Conservation (phyloP, 2,113 vertebrate species). For the Hippocampus guttulatus region DNA sequence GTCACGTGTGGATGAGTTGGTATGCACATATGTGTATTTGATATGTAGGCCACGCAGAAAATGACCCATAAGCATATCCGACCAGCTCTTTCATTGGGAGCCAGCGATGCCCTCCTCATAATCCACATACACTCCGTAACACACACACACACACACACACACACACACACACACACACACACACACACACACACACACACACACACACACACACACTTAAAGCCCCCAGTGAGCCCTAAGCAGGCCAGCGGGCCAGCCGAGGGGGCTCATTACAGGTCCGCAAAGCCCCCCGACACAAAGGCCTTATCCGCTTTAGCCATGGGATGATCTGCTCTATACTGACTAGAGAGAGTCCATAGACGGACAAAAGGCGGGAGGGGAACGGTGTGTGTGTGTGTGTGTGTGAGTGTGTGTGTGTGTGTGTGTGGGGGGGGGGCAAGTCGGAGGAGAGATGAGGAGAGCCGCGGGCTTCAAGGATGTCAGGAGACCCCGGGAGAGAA, state of each 20-base stretch:
- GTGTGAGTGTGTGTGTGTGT: too few relatives aligned
- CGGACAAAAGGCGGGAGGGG: constrained; percentile 77
- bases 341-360: constrained; percentile 99
- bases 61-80: constrained; percentile 95
- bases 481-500: constrained; percentile 83
- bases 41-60: constrained; percentile 89
- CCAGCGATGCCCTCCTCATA: constrained; percentile 76
- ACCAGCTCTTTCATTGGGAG: constrained; percentile 88
- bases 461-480: constrained; percentile 92
- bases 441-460: constrained; percentile 63
- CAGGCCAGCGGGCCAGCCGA: constrained; percentile 89
- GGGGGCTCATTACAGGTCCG: constrained; percentile 98
- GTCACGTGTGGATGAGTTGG: constrained; percentile 23
- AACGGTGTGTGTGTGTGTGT: constrained; percentile 6
- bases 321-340: constrained; percentile 98
- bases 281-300: constrained; percentile 95
- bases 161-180: constrained; percentile 21
- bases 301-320: constrained; percentile 93
- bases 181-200: constrained; percentile 53
- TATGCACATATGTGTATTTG: constrained; percentile 50
- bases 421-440: constrained; percentile 47
- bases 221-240: constrained; percentile 92
- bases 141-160: constrained; percentile 25
- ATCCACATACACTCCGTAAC: constrained; percentile 8
- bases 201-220: constrained; percentile 43